Base-by-base conservation (phyloP, 2,113 vertebrate species). In the Petroica traversi region DNA sequence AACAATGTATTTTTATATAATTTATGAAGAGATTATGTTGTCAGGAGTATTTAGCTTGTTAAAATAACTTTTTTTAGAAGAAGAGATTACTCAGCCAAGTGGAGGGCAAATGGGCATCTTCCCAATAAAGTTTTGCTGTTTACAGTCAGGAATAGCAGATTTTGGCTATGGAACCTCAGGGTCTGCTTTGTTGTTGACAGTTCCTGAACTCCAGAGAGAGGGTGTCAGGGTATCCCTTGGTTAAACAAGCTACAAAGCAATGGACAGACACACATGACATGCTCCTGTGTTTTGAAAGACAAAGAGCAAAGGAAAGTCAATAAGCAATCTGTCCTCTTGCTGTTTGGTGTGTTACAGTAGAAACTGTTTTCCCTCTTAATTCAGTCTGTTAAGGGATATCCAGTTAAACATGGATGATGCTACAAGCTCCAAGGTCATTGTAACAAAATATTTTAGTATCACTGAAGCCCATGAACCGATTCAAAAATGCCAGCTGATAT, bases 271-370 rank as follows among this genome's bases (percentile, higher is more conserved):
- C 45, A 43, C 15, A 22, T 3, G 28, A 41, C 19, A 28, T n/a
- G 14, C 6, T 69, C 26, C 49, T 11, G 6, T 73, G 59, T 24
- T 84, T 73, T 72, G 26, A 55, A 84, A 93, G 34, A 64, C 49
- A 77, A 81, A 91, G 51, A 81, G 36, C 59, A 66, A 71, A 85
- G 54, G 33, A 33, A 69, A 81, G 59, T 62, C 85, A 91, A 23
- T 58, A 84, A 69, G 68, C 26, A 73, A 66, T 64, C 54, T 58
- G 28, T 86, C 24, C 22, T 80, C 54, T 88, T 52, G 3, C 45
- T 75, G 24, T 72, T 64, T 72, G 40, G 40, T 28, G 17, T 43
- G 28, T 68, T 68, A 55, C 13, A 5, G n/a, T 59, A 49, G 26
- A 73, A 83, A 83, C 67, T 18, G 15, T 61, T 89, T 89, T 69